A percentile compares a stretch with the other conserved stretches of the same genome.
Evolutionary conservation across 2,797 vertebrate species (phyloP).

Genomic region (Phylloscopus collybita): DNA sequence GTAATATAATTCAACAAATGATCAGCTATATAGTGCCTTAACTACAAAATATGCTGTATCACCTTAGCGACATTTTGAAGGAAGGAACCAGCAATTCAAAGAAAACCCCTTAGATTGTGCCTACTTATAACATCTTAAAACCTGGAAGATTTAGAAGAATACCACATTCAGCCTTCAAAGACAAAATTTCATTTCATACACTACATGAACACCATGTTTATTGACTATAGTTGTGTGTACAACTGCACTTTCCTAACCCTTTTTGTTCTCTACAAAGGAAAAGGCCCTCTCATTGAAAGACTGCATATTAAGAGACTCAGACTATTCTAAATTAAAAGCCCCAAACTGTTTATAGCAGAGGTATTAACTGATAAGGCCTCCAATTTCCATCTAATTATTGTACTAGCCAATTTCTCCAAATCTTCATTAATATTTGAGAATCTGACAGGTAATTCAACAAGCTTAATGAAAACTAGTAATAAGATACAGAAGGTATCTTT

Average conservation of each 20-base stretch:
- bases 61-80: neutral
- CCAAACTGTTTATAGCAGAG: slow-evolving; percentile 30
- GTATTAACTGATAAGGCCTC: slow-evolving; percentile 14
- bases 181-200: neutral
- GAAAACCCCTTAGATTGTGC: neutral
- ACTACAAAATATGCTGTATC: neutral
- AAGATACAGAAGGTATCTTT: slow-evolving; percentile 16
- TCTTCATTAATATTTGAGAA: slow-evolving; percentile 46
- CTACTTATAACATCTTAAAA: neutral
- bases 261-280: neutral
- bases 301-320: neutral
- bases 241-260: neutral
- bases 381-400: slow-evolving; percentile 56
- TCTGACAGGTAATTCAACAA: slow-evolving; percentile 17
- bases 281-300: neutral
- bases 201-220: neutral
- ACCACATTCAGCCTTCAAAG: neutral
- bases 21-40: neutral
- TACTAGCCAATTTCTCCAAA: slow-evolving; percentile 31
- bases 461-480: slow-evolving; percentile 34
- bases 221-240: neutral
- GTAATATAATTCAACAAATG: neutral
- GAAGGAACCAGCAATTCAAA: neutral
- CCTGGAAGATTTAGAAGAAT: neutral
- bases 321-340: slow-evolving; percentile 41